Evolutionary conservation across 1,140 invertebrate species (phyloP).

Genomic region (Trichonephila inaurata): DNA sequence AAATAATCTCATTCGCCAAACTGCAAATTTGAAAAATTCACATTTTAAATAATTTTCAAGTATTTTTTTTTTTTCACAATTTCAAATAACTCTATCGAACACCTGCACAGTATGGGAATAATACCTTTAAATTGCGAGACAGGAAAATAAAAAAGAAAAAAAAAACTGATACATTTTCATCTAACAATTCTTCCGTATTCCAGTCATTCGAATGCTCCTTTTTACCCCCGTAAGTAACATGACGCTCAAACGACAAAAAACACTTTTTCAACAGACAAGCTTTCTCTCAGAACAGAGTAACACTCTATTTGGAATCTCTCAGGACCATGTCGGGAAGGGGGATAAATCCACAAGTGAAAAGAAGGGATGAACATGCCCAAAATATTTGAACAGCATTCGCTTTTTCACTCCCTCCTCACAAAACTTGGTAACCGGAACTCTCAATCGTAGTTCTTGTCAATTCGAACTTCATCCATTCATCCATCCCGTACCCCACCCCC

Average conservation of each 20-base stretch:
- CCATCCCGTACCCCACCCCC: neutral
- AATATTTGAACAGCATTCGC: constrained; percentile 49
- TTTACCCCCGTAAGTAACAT: neutral
- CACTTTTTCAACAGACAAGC: neutral
- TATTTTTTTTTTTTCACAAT: no score
- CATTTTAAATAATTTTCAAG: no score
- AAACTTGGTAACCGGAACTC: constrained; percentile 56
- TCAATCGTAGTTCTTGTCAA: constrained; percentile 47
- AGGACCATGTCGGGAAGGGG: neutral
- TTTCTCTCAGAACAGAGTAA: neutral
- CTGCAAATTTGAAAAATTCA: no score
- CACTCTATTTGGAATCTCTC: neutral
- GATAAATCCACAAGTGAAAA: constrained; percentile 42
- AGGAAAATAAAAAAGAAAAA: neutral
- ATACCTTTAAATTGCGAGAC: neutral
- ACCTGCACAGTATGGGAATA: neutral
- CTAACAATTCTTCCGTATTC: neutral
- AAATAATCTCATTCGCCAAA: no score
- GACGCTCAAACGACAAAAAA: neutral
- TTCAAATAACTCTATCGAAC: no score
- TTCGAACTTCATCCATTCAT: neutral
- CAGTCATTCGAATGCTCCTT: neutral
- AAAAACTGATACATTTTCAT: neutral
- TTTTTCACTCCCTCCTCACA: neutral
- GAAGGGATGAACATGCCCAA: constrained; percentile 33